Evolutionary conservation across 2,797 vertebrate genomes (phyloP).

Genomic region (Geotria australis): DNA sequence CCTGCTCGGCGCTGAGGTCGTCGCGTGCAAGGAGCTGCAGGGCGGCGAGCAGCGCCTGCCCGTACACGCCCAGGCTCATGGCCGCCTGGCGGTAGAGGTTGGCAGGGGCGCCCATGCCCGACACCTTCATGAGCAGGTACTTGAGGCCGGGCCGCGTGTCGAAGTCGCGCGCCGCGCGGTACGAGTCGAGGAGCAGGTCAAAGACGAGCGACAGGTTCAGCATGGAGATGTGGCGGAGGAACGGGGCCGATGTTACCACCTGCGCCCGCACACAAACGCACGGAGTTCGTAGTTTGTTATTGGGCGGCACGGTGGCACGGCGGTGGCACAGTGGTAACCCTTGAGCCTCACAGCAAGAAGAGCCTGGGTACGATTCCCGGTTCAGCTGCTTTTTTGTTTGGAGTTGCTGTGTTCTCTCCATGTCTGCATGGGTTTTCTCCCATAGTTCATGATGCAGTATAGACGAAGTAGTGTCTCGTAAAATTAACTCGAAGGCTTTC

Average conservation of each 20-base stretch:
- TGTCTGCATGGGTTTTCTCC: too few species aligned
- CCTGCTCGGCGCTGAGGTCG: constrained; percentile 47
- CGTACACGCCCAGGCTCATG: constrained; percentile 92
- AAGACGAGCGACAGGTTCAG: constrained; percentile 79
- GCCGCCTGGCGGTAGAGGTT: constrained; percentile 83
- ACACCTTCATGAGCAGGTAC: constrained; percentile 88
- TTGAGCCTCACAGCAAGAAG: too few species aligned
- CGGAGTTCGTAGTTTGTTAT: too few species aligned
- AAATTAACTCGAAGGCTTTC: too few species aligned
- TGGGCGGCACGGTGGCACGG: too few species aligned
- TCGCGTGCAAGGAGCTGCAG: constrained; percentile 49
- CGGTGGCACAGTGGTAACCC: too few species aligned
- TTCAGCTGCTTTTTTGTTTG: too few species aligned
- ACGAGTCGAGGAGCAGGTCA: constrained; percentile 78
- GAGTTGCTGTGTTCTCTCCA: too few species aligned
- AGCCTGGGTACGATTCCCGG: too few species aligned
- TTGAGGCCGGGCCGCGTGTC: constrained; percentile 76
- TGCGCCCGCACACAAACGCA: constrained; percentile 1
- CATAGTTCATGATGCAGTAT: too few species aligned
- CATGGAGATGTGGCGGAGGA: constrained; percentile 92
- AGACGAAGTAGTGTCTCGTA: too few species aligned
- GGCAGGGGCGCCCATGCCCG: constrained; percentile 60
- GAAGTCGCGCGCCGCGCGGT: constrained; percentile 68
- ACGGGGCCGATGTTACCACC: constrained; percentile 37
- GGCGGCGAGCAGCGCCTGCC: constrained; percentile 58